Percentiles rank a stretch among this genome's conserved stretches.
Conservation (phyloP, 2,113 vertebrate species). For the Ammodramus savannarum region DNA sequence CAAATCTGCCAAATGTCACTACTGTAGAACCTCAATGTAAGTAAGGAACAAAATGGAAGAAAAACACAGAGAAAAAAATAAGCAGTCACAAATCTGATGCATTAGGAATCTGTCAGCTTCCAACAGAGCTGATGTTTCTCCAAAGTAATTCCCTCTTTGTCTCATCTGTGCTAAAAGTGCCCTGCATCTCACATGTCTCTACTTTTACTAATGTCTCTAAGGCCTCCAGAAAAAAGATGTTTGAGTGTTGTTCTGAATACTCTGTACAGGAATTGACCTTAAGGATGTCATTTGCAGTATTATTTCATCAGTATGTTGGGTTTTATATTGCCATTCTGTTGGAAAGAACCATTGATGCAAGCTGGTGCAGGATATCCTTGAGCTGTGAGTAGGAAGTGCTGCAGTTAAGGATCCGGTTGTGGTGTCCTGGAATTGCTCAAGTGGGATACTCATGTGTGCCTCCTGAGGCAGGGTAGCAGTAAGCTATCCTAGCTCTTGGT, state of each 20-base stretch:
- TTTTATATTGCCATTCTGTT: neutral
- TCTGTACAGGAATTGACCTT: neutral
- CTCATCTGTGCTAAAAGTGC: neutral
- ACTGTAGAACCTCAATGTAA: neutral
- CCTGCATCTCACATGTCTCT: neutral
- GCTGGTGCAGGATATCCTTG: neutral
- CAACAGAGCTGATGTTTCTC: neutral
- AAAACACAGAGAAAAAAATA: neutral
- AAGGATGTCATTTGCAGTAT: neutral
- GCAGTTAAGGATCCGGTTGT: neutral
- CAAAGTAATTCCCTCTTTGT: neutral
- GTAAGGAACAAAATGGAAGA: neutral
- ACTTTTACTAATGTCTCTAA: neutral
- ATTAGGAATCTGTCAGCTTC: neutral
- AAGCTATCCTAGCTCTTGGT: neutral
- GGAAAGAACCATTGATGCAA: neutral
- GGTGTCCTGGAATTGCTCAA: neutral
- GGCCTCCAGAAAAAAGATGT: neutral
- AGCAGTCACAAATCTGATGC: neutral
- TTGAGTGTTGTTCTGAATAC: neutral
- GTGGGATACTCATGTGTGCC: rapidly evolving
- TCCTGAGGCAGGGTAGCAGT: neutral
- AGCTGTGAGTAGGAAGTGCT: neutral
- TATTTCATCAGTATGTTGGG: neutral
- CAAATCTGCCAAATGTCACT: neutral